These are phyloP conservation scores for Apis mellifera DNA, from an alignment of 1,140 invertebrate genomes.

Conservation along the genomic window DNA sequence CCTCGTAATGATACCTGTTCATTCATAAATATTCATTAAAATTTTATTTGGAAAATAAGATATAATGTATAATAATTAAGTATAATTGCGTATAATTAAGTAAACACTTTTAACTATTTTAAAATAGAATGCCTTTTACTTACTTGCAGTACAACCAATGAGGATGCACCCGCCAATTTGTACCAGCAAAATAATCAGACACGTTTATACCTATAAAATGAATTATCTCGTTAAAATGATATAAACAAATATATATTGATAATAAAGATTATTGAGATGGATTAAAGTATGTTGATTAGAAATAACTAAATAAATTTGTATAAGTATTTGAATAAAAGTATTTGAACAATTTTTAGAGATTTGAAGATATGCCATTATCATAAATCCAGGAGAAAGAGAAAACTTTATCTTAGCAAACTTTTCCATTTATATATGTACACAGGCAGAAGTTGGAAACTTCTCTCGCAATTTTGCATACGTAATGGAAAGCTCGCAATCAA, in stretches of 20 bases:
- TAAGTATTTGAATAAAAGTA: background rate
- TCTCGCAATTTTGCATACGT: background rate
- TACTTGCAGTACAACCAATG: conserved; percentile 87
- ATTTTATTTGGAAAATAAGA: background rate
- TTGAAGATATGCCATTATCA: background rate
- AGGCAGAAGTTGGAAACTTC: background rate
- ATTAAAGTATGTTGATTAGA: background rate
- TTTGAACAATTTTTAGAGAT: background rate
- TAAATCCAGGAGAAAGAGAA: background rate
- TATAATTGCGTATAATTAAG: background rate
- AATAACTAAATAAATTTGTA: background rate
- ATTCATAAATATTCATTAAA: background rate
- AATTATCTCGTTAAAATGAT: conserved; percentile 53
- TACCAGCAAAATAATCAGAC: conserved; percentile 86
- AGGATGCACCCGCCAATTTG: conserved; percentile 94
- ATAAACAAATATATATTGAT: too few relatives aligned
- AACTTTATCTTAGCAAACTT: background rate
- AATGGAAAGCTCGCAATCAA: conserved; percentile 7
- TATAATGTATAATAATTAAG: too few relatives aligned
- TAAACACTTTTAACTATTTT: too few relatives aligned
- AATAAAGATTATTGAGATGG: background rate
- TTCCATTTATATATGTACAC: background rate
- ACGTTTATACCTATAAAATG: conserved; percentile 82
- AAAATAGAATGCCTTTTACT: conserved; percentile 44
- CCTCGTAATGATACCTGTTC: conserved; percentile 82